Conservation (phyloP, 2,888 invertebrate genomes). For the Carcina quercana region DNA sequence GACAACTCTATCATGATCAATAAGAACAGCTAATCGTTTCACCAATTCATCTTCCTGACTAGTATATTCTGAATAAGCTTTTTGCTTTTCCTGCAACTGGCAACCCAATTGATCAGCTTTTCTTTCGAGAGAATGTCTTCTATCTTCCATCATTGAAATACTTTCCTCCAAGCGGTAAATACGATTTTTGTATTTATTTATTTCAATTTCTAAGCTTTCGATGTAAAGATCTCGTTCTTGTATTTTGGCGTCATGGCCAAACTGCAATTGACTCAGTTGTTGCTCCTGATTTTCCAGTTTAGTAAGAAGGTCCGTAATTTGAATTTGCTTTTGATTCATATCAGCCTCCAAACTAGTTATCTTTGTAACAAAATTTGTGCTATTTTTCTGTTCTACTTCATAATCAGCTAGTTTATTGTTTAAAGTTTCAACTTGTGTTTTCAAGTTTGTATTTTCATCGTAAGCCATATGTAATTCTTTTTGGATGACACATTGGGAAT, state of each 20-base stretch:
- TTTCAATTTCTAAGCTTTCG: slow-evolving; percentile 81
- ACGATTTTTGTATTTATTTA: slow-evolving; percentile 77
- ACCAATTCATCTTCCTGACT: slow-evolving; percentile 77
- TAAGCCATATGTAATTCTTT: slow-evolving; percentile 35
- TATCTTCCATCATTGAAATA: slow-evolving; percentile 75
- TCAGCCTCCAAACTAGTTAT: slow-evolving; percentile 51
- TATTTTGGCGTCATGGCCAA: slow-evolving; percentile 78
- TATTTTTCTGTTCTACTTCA: slow-evolving; percentile 60
- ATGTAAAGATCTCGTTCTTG: slow-evolving; percentile 84
- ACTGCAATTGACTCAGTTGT: slow-evolving; percentile 49
- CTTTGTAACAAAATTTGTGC: slow-evolving; percentile 49
- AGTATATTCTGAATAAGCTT: slow-evolving; percentile 73
- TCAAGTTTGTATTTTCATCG: slow-evolving; percentile 40
- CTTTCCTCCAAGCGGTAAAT: slow-evolving; percentile 80
- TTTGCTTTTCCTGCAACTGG: slow-evolving; percentile 75
- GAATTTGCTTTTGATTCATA: slow-evolving; percentile 46
- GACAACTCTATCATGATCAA: slow-evolving; percentile 77
- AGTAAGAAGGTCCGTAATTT: slow-evolving; percentile 43
- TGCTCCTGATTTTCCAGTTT: slow-evolving; percentile 47
- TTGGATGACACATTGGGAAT: slow-evolving; percentile 31
- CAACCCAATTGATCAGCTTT: slow-evolving; percentile 76
- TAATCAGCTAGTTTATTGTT: slow-evolving; percentile 55
- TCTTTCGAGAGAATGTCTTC: slow-evolving; percentile 74
- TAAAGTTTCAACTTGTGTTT: slow-evolving; percentile 42
- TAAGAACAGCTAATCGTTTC: slow-evolving; percentile 75